Evolutionary conservation across 2,797 vertebrate genomes (phyloP).

Genomic region (Gambusia yucatana): DNA sequence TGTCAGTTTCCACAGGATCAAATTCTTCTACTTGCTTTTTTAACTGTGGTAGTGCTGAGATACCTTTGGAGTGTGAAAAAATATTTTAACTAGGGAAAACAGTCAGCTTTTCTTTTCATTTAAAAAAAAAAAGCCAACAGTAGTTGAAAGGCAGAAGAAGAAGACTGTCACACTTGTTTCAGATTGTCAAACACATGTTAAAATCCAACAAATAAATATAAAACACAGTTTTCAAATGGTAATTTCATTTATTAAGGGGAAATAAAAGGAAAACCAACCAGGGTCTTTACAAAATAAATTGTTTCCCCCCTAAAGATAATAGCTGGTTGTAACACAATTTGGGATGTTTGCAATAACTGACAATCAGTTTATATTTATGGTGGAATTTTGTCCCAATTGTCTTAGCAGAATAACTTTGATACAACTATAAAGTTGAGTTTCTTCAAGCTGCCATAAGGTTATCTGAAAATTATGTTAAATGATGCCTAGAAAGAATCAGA

Average conservation of each 20-base stretch:
- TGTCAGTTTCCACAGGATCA: constrained; percentile 56
- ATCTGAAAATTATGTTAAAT: not conserved
- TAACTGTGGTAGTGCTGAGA: constrained; percentile 19
- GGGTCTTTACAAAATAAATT: not conserved
- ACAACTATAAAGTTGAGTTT: not conserved
- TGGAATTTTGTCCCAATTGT: not conserved
- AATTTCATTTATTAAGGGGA: not conserved
- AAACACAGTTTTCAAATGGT: not conserved
- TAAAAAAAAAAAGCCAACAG: not conserved
- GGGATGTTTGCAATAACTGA: not conserved
- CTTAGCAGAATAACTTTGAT: not conserved
- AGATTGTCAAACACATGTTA: not conserved
- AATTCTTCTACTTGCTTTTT: constrained; percentile 13
- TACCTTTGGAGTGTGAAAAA: constrained; percentile 9
- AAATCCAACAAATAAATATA: not conserved
- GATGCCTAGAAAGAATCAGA: not conserved
- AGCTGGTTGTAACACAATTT: not conserved
- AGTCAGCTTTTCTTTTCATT: not conserved
- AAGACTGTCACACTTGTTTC: not conserved
- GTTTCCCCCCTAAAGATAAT: not conserved
- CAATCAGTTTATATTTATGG: not conserved
- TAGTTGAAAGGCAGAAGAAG: not conserved
- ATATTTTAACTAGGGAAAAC: constrained; percentile 24
- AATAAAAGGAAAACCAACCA: not conserved
- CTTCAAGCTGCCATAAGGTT: not conserved